Conservation (phyloP, 2,797 vertebrate genomes). For the Diceros bicornis region DNA sequence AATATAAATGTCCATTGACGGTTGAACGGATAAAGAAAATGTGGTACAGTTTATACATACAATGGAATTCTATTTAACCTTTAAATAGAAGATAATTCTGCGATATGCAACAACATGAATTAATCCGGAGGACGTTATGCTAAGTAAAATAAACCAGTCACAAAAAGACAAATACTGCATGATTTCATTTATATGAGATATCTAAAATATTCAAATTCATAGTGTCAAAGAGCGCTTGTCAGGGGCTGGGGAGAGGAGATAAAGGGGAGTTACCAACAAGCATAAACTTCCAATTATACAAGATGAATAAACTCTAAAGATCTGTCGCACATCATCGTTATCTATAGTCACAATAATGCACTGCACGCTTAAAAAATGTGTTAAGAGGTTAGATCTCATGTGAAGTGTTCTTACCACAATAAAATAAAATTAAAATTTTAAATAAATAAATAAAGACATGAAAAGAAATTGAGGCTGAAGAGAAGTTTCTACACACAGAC, state of each 20-base stretch:
- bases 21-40: not conserved
- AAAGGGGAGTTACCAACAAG: not conserved
- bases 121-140: not conserved
- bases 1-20: not conserved
- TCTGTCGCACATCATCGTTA: not conserved
- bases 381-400: not conserved
- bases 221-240: not conserved
- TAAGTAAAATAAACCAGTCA: not conserved
- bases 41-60: not conserved
- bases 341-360: not conserved
- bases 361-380: not conserved
- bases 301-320: not conserved
- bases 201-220: not conserved
- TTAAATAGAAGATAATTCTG: not conserved
- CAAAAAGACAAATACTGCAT: not conserved
- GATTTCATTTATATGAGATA: not conserved
- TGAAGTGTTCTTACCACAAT: not conserved
- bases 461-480: not conserved
- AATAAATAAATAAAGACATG: not conserved
- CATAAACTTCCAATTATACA: not conserved
- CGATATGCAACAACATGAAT: not conserved
- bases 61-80: not conserved
- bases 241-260: not conserved
- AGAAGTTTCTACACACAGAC: not conserved
- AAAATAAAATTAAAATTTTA: not conserved